Conservation (phyloP, 2,113 vertebrate genomes). For the Thalassoma bifasciatum region DNA sequence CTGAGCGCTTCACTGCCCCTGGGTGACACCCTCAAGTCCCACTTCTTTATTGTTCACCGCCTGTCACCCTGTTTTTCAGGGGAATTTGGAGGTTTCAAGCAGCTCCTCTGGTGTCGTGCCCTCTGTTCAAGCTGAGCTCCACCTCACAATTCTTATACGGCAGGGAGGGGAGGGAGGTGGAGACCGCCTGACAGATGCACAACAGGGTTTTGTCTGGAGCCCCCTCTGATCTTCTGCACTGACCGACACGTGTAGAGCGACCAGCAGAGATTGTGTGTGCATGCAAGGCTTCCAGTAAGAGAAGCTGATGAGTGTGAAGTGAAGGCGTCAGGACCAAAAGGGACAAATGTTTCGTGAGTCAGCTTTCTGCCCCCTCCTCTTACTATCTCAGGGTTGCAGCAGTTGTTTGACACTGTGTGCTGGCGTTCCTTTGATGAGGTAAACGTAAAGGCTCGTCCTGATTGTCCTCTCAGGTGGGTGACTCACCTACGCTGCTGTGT, state of each 20-base stretch:
- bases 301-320: slow-evolving; percentile 58
- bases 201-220: slow-evolving; percentile 74
- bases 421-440: slow-evolving; percentile 61
- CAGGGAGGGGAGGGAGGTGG: slow-evolving; percentile 35
- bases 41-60: slow-evolving; percentile 54
- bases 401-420: slow-evolving; percentile 60
- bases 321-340: slow-evolving; percentile 65
- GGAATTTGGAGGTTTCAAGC: slow-evolving; percentile 34
- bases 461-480: slow-evolving; percentile 47
- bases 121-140: slow-evolving; percentile 43
- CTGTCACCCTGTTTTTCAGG: slow-evolving; percentile 25
- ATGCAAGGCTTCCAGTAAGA: slow-evolving; percentile 20
- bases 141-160: slow-evolving; percentile 54
- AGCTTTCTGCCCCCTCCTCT: slow-evolving; percentile 34
- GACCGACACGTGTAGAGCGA: slow-evolving; percentile 35
- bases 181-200: slow-evolving; percentile 69
- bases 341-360: slow-evolving; percentile 65
- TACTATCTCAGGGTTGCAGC: slow-evolving; percentile 29
- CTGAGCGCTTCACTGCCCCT: slow-evolving; percentile 55
- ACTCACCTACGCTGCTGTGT: slow-evolving; percentile 52
- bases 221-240: slow-evolving; percentile 72
- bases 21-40: slow-evolving; percentile 58
- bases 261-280: slow-evolving; percentile 17
- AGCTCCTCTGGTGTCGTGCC: slow-evolving; percentile 30
- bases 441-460: slow-evolving; percentile 31